Base-by-base conservation (phyloP, 2,888 invertebrate species). In the Scaptomyza caliginosa region DNA sequence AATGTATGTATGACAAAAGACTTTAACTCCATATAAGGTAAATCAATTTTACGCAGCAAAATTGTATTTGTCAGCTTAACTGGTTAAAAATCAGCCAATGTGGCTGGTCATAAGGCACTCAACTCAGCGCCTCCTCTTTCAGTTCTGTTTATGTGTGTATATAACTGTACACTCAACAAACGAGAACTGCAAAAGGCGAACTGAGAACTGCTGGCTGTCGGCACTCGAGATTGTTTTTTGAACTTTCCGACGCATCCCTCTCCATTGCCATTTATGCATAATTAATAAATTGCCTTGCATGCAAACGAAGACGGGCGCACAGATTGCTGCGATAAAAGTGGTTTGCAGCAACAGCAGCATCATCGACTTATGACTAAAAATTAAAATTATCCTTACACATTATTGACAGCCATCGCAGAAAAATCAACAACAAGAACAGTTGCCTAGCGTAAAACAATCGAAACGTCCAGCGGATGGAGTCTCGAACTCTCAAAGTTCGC, bases 251-350 rank as follows among this genome's bases (percentile, higher is more conserved):
- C 77, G 17, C n/a, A 19, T 13, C 5, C 32, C 1, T 4, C 11
- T 21, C 2, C 10, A 8, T 17, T 73, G 51, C 70, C 83, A 83
- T 84, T 75, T 82, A 79, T 81, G 81, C 84, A 84, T 84, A 84
- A 86, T 84, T 86, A 84, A 84, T 86, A 82, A 83, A 86, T 86
- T 86, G 86, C 72, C 77, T 74, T 46, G 64, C 59, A 75, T 66
- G 68, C 64, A 72, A 68, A 54, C 42, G 51, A 52, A 66, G 74
- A 68, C 66, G 67, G 63, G 63, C 57, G 34, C 54, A 36, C 52
- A 83, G 74, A 74, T 77, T 59, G 67, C 57, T 26, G 60, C 74
- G 77, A 80, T 74, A 79, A 79, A 77, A 65, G 54, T 59, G 38
- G 38, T 55, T 36, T 16, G 32, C 42, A 32, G 54, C 19, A 24